Percentiles rank a stretch among this genome's conserved stretches.
phyloP scores from a whole-genome alignment of 2,888 invertebrate species.

The Sipha maydis region DNA sequence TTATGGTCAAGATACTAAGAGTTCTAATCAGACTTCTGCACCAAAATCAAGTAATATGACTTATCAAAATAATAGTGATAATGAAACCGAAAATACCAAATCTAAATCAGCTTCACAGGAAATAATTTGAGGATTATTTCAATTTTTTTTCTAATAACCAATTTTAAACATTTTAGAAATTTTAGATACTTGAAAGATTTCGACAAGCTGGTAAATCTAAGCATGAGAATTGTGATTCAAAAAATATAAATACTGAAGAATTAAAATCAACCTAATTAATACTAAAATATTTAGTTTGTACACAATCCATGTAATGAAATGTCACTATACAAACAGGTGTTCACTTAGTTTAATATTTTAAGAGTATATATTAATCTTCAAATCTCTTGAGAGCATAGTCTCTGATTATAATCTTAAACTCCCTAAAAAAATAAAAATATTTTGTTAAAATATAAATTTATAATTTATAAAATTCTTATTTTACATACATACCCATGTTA shows the following conservation, averaged over 20 bases:
- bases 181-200: slow-evolving; percentile 52
- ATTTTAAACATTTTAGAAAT: slow-evolving; percentile 24
- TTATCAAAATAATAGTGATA: slow-evolving; percentile 1
- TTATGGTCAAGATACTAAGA: slow-evolving; percentile 19
- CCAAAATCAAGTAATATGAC: not conserved
- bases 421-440: no score
- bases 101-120: slow-evolving; percentile 21
- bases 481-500: no score
- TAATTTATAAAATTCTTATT: no score
- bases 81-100: not conserved
- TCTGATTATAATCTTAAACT: no score
- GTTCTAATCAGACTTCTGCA: not conserved
- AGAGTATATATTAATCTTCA: no score
- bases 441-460: no score
- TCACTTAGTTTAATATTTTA: no score
- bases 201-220: slow-evolving; percentile 35
- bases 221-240: slow-evolving; percentile 2
- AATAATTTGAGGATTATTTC: not conserved
- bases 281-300: no score
- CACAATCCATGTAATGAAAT: no score
- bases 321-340: no score
- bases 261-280: not conserved
- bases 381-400: no score
- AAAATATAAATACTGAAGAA: not conserved
- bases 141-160: not conserved